Evolutionary conservation across 2,888 invertebrate genomes (phyloP).

Genomic region (Phlogophora meticulosa): DNA sequence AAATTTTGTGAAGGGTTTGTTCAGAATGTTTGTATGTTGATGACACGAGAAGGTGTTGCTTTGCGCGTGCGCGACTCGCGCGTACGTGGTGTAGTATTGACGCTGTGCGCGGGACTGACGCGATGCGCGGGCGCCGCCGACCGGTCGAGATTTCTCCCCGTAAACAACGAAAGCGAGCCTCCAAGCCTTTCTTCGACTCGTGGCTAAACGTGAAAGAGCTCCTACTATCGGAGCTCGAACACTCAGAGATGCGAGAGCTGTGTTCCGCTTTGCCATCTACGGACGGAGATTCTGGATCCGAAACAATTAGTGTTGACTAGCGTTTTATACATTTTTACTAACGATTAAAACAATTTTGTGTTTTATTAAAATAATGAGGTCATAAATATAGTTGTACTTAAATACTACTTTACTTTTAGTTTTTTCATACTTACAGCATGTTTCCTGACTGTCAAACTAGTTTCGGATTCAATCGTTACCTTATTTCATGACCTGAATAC

Average conservation of each 20-base stretch:
- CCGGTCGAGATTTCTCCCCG: conserved; percentile 90
- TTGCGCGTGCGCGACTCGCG: conserved; percentile 35
- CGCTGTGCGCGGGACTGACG: conserved; percentile 79
- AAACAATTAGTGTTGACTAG: not conserved
- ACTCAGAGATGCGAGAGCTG: not conserved
- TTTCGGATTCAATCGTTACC: not conserved
- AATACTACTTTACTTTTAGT: not conserved
- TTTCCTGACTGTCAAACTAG: not conserved
- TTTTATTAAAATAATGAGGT: not conserved
- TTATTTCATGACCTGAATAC: not conserved
- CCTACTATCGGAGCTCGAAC: conserved; percentile 75
- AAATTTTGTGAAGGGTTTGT: conserved; percentile 20
- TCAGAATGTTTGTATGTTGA: conserved; percentile 39
- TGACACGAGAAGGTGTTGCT: conserved; percentile 64
- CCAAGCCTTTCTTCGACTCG: conserved; percentile 86
- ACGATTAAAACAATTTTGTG: not conserved
- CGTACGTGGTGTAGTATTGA: conserved; percentile 69
- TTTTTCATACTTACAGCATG: too few relatives aligned
- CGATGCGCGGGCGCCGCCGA: conserved; percentile 70
- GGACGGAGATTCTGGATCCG: not conserved
- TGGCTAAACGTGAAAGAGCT: conserved; percentile 81
- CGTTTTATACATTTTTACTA: not conserved
- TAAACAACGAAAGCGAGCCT: conserved; percentile 90
- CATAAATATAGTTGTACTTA: not conserved
- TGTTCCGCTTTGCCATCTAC: conserved; percentile 13